These are phyloP conservation scores for Rutpela maculata DNA, from an alignment of 2,888 invertebrate species.

Conservation along the genomic window DNA sequence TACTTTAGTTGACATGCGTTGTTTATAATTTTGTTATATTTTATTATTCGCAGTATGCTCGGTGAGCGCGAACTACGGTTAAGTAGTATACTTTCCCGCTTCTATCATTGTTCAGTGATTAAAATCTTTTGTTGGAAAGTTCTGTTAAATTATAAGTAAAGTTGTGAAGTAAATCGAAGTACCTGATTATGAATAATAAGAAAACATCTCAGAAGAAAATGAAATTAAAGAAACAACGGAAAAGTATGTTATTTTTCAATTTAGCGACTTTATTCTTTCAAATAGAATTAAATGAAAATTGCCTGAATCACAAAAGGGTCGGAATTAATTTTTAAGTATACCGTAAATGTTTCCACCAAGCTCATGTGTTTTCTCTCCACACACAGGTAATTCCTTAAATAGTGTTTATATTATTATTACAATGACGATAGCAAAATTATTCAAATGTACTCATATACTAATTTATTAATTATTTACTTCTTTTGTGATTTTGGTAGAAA, in stretches of 20 bases:
- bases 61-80: slow-evolving; percentile 9
- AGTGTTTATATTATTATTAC: background rate
- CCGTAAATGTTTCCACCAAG: background rate
- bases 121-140: slow-evolving; percentile 26
- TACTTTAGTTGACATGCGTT: slow-evolving; percentile 37
- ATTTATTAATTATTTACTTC: background rate
- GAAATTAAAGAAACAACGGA: slow-evolving; percentile 30
- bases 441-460: background rate
- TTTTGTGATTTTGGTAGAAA: background rate
- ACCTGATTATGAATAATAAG: slow-evolving; percentile 21
- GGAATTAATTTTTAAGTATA: background rate
- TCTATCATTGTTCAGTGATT: slow-evolving; percentile 9
- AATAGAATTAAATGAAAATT: background rate
- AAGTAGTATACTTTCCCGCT: slow-evolving; percentile 23
- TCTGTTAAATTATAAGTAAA: slow-evolving; percentile 13
- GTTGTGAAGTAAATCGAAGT: background rate
- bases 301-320: background rate
- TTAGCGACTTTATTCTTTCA: background rate
- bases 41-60: slow-evolving; percentile 35
- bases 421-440: background rate
- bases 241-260: slow-evolving; percentile 33
- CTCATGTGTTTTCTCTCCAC: background rate
- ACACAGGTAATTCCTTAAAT: background rate
- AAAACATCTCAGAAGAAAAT: slow-evolving; percentile 32
- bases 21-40: slow-evolving; percentile 40